phyloP scores from a whole-genome alignment of 2,888 invertebrate species.

The Piscicola geometra region DNA sequence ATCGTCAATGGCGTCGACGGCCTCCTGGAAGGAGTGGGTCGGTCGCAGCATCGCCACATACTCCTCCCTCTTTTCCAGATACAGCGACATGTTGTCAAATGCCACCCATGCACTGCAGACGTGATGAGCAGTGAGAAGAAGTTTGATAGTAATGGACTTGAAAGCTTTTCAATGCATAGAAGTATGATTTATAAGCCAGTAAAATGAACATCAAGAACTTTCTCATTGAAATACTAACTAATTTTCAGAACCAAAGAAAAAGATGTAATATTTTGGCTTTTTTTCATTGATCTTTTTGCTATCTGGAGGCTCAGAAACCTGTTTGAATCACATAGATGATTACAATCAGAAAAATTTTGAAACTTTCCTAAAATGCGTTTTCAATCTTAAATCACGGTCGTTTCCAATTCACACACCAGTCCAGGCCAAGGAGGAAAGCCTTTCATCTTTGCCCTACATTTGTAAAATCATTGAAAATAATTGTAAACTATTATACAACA shows the following conservation, averaged over 20 bases:
- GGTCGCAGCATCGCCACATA: slow-evolving; percentile 22
- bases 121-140: too few species aligned
- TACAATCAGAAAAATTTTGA: neutral
- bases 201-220: too few species aligned
- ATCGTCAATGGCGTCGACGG: slow-evolving; percentile 32
- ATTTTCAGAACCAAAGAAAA: slow-evolving; percentile 34
- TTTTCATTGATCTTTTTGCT: slow-evolving; percentile 26
- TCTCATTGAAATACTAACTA: slow-evolving; percentile 5
- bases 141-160: too few species aligned
- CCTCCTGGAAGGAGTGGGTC: slow-evolving; percentile 26
- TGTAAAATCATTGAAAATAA: too few species aligned
- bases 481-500: neutral
- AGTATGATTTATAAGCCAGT: too few species aligned
- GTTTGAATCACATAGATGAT: neutral
- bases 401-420: slow-evolving; percentile 1
- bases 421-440: slow-evolving; percentile 34
- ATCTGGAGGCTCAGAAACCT: slow-evolving; percentile 29
- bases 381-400: too few species aligned
- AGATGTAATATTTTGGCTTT: slow-evolving; percentile 29
- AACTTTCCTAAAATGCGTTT: neutral
- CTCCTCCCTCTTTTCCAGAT: slow-evolving; percentile 32
- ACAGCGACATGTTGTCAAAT: slow-evolving; percentile 31
- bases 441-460: slow-evolving; percentile 32
- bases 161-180: too few species aligned
- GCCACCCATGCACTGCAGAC: slow-evolving; percentile 25